A percentile compares a stretch with the other conserved stretches of the same genome.
These are phyloP conservation scores for Cyrtonyx montezumae DNA, from an alignment of 2,113 vertebrate species.

Conservation along the genomic window DNA sequence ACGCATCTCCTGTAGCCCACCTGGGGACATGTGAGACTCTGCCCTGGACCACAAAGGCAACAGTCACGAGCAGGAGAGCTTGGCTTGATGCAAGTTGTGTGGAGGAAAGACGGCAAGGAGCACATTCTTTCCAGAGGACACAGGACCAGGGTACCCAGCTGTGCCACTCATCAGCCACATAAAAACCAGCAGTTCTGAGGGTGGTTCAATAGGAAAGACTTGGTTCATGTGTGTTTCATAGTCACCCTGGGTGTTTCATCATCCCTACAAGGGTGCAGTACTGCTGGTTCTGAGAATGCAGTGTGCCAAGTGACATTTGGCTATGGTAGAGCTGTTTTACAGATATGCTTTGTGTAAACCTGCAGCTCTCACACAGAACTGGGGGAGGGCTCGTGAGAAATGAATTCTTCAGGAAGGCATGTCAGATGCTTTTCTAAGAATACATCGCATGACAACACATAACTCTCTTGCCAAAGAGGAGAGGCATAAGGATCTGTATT, in stretches of 20 bases:
- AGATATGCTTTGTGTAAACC: neutral
- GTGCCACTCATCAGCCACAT: neutral
- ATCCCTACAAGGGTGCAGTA: neutral
- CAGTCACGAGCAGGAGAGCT: neutral
- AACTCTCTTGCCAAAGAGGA: neutral
- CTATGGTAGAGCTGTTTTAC: constrained; percentile 42
- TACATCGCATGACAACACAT: neutral
- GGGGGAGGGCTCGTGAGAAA: constrained; percentile 24
- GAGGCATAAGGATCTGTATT: neutral
- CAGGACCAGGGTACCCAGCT: neutral
- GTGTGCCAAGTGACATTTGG: constrained; percentile 43
- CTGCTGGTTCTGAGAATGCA: constrained; percentile 45
- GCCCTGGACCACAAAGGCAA: neutral
- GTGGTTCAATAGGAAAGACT: neutral
- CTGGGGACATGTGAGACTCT: accelerated
- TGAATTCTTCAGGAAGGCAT: constrained; percentile 42
- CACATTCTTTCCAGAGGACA: neutral
- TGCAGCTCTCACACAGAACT: constrained; percentile 42
- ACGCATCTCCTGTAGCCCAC: neutral
- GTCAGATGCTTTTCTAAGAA: constrained; percentile 65
- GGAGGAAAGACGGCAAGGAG: neutral
- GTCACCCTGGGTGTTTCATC: neutral
- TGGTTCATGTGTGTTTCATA: neutral
- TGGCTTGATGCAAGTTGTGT: neutral
- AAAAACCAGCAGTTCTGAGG: neutral